Evolutionary conservation across 92 coral and sea anemone species (phyloP).

Genomic region (Umimayanthus kanabou): DNA sequence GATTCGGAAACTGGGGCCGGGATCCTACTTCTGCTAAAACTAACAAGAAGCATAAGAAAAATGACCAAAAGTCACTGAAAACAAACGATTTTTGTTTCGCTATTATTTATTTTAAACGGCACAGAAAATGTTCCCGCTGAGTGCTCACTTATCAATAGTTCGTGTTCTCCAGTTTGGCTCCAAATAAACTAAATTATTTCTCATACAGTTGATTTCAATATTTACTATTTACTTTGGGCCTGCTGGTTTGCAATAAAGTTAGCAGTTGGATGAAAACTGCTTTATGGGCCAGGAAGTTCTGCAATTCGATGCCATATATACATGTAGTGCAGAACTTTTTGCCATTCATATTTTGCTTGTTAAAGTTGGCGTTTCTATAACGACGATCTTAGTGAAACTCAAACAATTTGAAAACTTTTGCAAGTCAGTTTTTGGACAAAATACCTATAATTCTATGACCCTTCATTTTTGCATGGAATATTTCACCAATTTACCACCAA

Average conservation of each 20-base stretch:
- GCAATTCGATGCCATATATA: no score
- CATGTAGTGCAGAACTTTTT: no score
- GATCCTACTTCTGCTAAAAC: not conserved
- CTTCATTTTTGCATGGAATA: not conserved
- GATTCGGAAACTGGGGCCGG: not conserved
- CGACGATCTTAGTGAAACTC: not conserved
- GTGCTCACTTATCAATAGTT: constrained; percentile 8
- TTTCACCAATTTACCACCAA: not conserved
- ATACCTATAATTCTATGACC: no score
- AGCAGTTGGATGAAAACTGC: not conserved
- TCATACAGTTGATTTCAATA: not conserved
- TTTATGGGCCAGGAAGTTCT: not conserved
- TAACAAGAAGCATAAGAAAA: not conserved
- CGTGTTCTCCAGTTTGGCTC: not conserved
- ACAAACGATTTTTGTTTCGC: not conserved
- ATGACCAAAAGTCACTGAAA: not conserved
- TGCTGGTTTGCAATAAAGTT: constrained; percentile 32
- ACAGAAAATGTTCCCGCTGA: not conserved
- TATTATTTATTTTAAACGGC: not conserved
- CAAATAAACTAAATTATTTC: not conserved
- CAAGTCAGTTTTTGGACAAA: no score
- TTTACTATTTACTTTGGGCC: not conserved
- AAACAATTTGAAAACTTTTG: not conserved
- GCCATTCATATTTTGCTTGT: not conserved
- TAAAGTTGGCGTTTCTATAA: not conserved